phyloP scores from a whole-genome alignment of 2,113 vertebrate genomes.

The Calyptomena viridis region DNA sequence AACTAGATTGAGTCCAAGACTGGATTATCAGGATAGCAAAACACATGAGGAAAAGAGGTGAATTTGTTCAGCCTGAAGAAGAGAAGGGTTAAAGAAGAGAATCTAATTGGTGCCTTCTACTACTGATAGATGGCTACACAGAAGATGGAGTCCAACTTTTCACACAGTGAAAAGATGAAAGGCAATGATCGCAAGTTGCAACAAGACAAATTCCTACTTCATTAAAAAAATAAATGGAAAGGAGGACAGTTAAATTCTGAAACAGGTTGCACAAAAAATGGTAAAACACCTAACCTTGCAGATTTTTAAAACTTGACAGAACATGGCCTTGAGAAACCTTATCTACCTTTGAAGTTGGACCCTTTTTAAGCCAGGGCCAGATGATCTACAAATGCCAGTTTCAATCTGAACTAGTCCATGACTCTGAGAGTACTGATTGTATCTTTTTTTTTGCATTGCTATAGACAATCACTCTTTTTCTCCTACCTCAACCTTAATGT shows the following conservation, averaged over 20 bases:
- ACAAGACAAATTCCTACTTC: background rate
- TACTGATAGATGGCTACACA: background rate
- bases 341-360: constrained; percentile 1
- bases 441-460: background rate
- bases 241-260: background rate
- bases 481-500: background rate
- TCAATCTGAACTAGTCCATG: background rate
- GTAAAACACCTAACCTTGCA: background rate
- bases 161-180: background rate
- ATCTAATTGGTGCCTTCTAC: background rate
- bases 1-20: background rate
- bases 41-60: background rate
- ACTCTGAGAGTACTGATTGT: background rate
- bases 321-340: background rate
- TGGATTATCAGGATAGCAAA: background rate
- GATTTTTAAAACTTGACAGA: constrained; percentile 24
- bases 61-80: background rate
- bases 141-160: background rate
- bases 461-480: background rate
- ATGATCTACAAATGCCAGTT: constrained; percentile 17
- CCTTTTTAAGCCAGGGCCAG: background rate
- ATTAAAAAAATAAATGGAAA: background rate
- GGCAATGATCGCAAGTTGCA: background rate
- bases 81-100: background rate
- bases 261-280: background rate